Conservation (phyloP, 2,797 vertebrate species). For the Zonotrichia albicollis region DNA sequence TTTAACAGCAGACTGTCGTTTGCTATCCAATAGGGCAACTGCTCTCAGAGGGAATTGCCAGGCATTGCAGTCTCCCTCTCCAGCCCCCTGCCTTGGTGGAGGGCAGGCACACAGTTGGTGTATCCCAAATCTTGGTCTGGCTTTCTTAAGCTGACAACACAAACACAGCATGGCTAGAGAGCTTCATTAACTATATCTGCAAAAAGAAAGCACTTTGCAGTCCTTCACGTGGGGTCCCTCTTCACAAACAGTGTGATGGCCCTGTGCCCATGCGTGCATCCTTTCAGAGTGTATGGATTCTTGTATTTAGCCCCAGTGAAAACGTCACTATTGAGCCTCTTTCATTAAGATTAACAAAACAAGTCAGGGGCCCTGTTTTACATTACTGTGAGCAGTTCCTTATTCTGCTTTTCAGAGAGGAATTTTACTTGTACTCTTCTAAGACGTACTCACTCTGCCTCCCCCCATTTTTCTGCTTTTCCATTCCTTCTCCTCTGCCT, state of each 20-base stretch:
- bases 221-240: fast-evolving
- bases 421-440: neutral
- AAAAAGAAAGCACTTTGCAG: neutral
- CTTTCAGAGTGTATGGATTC: neutral
- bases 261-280: neutral
- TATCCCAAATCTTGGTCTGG: neutral
- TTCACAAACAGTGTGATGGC: fast-evolving
- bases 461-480: neutral
- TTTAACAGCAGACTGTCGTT: neutral
- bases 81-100: neutral
- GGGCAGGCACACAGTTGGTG: neutral
- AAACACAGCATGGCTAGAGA: neutral
- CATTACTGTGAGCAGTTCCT: neutral
- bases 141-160: neutral
- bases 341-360: neutral
- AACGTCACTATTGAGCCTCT: neutral
- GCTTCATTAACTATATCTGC: neutral
- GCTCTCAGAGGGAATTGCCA: neutral
- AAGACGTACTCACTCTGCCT: neutral
- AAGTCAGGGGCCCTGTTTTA: neutral
- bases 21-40: neutral
- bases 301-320: neutral
- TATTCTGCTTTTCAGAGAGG: neutral
- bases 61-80: neutral
- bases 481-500: neutral